A percentile compares a stretch with the other conserved stretches of the same genome.
These are phyloP conservation scores for Canis aureus DNA, from an alignment of 2,113 vertebrate species.

Conservation along the genomic window DNA sequence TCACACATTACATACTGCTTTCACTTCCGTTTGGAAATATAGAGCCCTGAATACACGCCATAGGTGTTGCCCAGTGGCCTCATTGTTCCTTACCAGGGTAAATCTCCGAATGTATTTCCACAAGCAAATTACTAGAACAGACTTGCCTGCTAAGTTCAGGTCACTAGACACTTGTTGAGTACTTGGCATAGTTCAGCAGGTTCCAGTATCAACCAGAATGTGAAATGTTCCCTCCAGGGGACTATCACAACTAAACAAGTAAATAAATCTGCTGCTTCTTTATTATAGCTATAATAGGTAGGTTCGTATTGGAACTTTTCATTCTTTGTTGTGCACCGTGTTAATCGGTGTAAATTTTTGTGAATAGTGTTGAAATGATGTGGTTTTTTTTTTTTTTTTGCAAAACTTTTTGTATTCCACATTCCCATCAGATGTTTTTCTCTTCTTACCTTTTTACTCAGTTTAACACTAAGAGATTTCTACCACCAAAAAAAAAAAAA, in stretches of 20 bases:
- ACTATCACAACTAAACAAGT: background rate
- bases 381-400: background rate
- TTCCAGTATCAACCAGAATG: background rate
- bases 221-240: background rate
- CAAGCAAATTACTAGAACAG: background rate
- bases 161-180: background rate
- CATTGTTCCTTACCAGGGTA: background rate
- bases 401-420: background rate
- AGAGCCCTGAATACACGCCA: background rate
- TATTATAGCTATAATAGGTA: background rate
- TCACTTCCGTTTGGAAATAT: background rate
- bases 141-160: background rate
- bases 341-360: slow-evolving; percentile 23
- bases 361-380: background rate
- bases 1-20: background rate
- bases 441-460: slow-evolving; percentile 46
- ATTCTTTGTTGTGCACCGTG: background rate
- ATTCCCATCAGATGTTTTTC: slow-evolving; percentile 39
- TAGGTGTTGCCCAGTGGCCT: background rate
- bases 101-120: slow-evolving; percentile 45
- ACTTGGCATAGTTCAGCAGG: background rate
- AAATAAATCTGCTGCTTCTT: slow-evolving; percentile 32
- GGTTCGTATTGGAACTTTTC: background rate
- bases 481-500: slow-evolving; percentile 15
- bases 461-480: slow-evolving; percentile 24